Conservation (phyloP, 2,113 vertebrate genomes). For the Chrysochloris asiatica region DNA sequence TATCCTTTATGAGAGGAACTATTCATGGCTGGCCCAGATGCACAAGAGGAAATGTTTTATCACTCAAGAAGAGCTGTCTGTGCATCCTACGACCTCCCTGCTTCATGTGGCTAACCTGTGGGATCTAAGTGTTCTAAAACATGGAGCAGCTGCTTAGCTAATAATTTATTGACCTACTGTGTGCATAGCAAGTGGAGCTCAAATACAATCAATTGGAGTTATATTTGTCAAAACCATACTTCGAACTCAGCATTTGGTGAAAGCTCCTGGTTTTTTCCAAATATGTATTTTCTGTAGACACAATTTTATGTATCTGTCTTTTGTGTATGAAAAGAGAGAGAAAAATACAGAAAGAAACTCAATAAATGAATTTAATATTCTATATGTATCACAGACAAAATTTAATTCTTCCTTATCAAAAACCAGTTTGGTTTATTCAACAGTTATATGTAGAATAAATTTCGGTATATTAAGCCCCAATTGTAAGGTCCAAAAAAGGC, state of each 20-base stretch:
- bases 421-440: no score
- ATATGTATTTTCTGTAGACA: no score
- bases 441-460: no score
- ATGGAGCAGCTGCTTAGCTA: slow-evolving; percentile 81
- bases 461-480: no score
- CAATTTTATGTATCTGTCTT: no score
- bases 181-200: slow-evolving; percentile 80
- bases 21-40: slow-evolving; percentile 78
- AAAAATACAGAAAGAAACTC: no score
- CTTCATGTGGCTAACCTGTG: slow-evolving; percentile 59
- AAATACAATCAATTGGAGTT: slow-evolving; percentile 76
- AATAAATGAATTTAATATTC: no score
- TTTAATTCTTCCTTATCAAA: no score
- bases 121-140: slow-evolving; percentile 81
- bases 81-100: slow-evolving; percentile 71
- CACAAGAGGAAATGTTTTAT: slow-evolving; percentile 80
- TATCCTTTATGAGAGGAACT: slow-evolving; percentile 75
- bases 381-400: no score
- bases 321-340: no score
- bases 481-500: no score
- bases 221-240: slow-evolving; percentile 59
- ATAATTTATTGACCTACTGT: slow-evolving; percentile 85
- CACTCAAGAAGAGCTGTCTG: slow-evolving; percentile 82
- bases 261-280: background rate
- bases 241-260: background rate